Evolutionary conservation across 92 coral and sea anemone genomes (phyloP).

Genomic region (Plumapathes pennacea): DNA sequence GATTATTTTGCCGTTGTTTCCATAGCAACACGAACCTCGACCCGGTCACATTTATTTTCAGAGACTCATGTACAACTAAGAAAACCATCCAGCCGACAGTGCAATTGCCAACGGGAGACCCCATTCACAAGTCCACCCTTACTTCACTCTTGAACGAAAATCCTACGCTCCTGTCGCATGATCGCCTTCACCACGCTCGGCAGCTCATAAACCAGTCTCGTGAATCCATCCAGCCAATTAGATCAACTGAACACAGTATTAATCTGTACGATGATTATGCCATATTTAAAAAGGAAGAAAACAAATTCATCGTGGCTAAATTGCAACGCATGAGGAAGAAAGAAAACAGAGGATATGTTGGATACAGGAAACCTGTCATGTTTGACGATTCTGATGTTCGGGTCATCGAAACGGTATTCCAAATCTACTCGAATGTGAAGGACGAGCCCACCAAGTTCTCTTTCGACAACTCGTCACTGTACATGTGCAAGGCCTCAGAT

Average conservation of each 20-base stretch:
- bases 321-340: slow-evolving; percentile 44
- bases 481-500: slow-evolving; percentile 13
- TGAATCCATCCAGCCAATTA: background rate
- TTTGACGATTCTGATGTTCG: slow-evolving; percentile 3
- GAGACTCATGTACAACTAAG: too few species aligned
- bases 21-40: too few species aligned
- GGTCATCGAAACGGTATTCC: slow-evolving; percentile 13
- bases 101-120: background rate
- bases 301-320: slow-evolving; percentile 8
- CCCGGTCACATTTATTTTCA: too few species aligned
- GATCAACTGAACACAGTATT: background rate
- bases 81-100: slow-evolving; percentile 3
- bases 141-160: slow-evolving; percentile 5
- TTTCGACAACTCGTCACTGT: slow-evolving; percentile 11
- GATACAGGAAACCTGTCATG: slow-evolving; percentile 24
- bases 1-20: too few species aligned
- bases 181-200: slow-evolving; percentile 7
- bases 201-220: background rate
- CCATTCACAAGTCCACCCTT: slow-evolving; percentile 1
- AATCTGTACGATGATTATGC: slow-evolving; percentile 36
- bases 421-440: background rate
- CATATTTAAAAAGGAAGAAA: background rate
- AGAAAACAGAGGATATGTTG: slow-evolving; percentile 28
- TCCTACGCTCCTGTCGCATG: slow-evolving; percentile 7
- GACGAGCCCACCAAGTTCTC: slow-evolving; percentile 5